Conservation (phyloP, 2,797 vertebrate species). For the Phrynocephalus forsythii region DNA sequence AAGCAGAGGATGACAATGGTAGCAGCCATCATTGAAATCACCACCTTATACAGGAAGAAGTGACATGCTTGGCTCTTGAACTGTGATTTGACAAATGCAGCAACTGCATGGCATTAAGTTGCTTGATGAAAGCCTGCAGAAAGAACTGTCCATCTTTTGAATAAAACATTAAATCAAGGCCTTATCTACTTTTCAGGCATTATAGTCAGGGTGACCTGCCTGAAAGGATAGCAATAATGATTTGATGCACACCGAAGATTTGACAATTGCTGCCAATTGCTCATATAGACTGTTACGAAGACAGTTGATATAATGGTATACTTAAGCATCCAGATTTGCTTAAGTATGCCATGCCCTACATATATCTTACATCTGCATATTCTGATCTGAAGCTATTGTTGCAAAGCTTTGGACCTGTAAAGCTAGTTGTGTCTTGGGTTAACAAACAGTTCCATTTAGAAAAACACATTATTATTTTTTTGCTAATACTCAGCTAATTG, state of each 20-base stretch:
- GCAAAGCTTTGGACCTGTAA: neutral
- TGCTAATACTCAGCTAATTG: neutral
- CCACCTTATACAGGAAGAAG: neutral
- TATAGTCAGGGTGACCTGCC: constrained; percentile 59
- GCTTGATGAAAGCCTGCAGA: neutral
- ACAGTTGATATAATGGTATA: constrained; percentile 50
- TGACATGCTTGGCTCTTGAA: neutral
- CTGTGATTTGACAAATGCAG: constrained; percentile 15
- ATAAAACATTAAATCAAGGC: constrained; percentile 69
- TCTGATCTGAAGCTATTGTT: neutral
- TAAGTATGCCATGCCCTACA: neutral
- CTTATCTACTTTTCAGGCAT: constrained; percentile 59
- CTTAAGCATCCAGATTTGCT: constrained; percentile 16
- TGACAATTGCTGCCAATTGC: constrained; percentile 52
- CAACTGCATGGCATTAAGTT: constrained; percentile 1
- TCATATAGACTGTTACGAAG: constrained; percentile 53
- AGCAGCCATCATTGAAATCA: too few relatives aligned
- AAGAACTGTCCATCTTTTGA: constrained; percentile 43
- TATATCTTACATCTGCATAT: neutral
- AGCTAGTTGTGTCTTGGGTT: neutral
- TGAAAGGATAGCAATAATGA: constrained; percentile 60
- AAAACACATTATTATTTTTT: too few relatives aligned
- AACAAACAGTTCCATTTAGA: neutral
- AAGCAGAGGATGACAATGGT: too few relatives aligned
- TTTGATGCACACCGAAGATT: constrained; percentile 52